Percentiles rank a stretch among this genome's conserved stretches.
phyloP scores from a whole-genome alignment of 2,797 vertebrate genomes.

The Scleropages formosus region DNA sequence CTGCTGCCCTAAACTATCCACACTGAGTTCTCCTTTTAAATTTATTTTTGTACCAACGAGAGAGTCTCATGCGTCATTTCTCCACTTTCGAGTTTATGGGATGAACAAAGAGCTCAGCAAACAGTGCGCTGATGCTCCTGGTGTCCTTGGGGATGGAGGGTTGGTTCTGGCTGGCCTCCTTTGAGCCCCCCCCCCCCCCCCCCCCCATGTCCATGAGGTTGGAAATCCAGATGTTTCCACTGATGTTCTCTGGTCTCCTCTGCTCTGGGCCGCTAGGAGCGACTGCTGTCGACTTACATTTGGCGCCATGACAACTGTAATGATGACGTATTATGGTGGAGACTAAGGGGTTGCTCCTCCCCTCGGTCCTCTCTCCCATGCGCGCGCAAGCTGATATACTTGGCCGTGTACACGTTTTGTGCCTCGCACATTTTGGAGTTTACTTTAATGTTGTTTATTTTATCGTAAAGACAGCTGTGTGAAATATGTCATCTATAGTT shows the following conservation, averaged over 20 bases:
- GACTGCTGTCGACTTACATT: too few species aligned
- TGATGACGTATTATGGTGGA: too few species aligned
- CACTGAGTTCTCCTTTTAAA: neutral
- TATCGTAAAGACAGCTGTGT: too few species aligned
- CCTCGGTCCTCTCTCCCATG: too few species aligned
- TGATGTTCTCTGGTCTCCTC: neutral
- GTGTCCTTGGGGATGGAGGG: conserved; percentile 1
- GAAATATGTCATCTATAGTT: too few species aligned
- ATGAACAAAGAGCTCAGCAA: neutral
- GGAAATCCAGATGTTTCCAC: conserved; percentile 19
- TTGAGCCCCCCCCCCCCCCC: neutral
- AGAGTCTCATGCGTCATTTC: neutral
- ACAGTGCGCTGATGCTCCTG: conserved; percentile 6
- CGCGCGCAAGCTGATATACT: too few species aligned
- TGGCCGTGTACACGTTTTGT: too few species aligned
- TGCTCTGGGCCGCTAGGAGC: too few species aligned
- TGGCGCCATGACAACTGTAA: too few species aligned
- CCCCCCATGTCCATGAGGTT: neutral
- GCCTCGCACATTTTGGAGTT: too few species aligned
- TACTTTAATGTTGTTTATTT: too few species aligned
- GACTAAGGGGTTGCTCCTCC: too few species aligned
- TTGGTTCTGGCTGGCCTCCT: neutral
- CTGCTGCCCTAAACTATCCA: conserved; percentile 5
- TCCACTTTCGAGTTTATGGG: neutral
- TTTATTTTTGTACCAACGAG: neutral